phyloP scores from a whole-genome alignment of 2,113 vertebrate genomes.

The Sander lucioperca region DNA sequence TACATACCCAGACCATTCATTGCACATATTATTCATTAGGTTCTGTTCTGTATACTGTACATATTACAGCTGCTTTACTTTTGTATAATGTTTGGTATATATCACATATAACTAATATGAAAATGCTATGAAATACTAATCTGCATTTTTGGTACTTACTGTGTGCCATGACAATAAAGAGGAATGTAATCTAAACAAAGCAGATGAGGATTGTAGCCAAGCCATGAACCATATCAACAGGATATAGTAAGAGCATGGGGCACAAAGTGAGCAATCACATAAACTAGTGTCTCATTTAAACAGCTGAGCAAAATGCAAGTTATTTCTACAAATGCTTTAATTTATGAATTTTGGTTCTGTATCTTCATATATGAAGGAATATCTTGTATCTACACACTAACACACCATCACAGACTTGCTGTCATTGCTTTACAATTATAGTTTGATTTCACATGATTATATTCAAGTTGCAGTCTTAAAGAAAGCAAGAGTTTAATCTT shows the following conservation, averaged over 20 bases:
- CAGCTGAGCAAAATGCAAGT: slow-evolving; percentile 29
- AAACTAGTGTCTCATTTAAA: not conserved
- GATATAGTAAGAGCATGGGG: slow-evolving; percentile 20
- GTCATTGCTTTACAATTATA: slow-evolving; percentile 12
- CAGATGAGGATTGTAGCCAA: slow-evolving; percentile 36
- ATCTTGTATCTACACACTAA: not conserved
- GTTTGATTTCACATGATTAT: slow-evolving; percentile 19
- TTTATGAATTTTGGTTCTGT: not conserved
- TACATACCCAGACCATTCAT: not conserved
- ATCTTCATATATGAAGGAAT: slow-evolving; percentile 16
- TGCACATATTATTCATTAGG: not conserved
- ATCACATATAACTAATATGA: not conserved
- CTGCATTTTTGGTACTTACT: slow-evolving; percentile 20
- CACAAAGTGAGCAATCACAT: slow-evolving; percentile 41
- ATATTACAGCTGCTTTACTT: not conserved
- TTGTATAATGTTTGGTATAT: not conserved
- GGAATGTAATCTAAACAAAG: slow-evolving; percentile 25
- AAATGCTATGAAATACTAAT: not conserved
- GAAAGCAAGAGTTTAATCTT: slow-evolving; percentile 36
- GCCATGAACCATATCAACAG: slow-evolving; percentile 16
- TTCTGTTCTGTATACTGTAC: not conserved
- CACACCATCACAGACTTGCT: slow-evolving; percentile 13
- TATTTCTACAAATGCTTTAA: not conserved
- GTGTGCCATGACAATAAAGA: slow-evolving; percentile 10
- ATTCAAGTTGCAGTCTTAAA: slow-evolving; percentile 12